Base-by-base conservation (phyloP, 2,888 invertebrate species). In the Ellobium chinense region DNA sequence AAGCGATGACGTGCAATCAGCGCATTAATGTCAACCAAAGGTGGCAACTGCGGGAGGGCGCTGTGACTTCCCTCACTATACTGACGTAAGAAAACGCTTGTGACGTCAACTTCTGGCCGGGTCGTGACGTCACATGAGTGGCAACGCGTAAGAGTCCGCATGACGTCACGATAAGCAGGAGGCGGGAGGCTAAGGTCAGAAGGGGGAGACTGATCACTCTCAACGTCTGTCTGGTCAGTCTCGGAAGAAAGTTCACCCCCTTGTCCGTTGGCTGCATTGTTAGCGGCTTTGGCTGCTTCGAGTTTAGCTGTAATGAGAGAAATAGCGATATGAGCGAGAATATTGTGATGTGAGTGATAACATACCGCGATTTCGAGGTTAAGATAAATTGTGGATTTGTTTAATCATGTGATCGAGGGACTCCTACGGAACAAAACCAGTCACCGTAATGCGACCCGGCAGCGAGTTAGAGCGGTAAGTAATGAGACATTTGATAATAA, bases 221-320 rank as follows among this genome's bases (percentile, higher is more conserved):
- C 46, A 1, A n/a, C 31, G 14, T 63, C 54, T 31, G 62, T 37
- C 62, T 60, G 36, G 18, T 54, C 65, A 54, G 75, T 60, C 5
- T 27, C 39, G 36, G 62, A 39, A 1, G 37, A 37, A 36, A 34
- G 37, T 9, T 60, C 60, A 14, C 24, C 9, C 7, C 0, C 7
- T 7, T 39, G 62, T 14, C 7, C 31, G 18, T n/a, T 29, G 5
- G 2, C 4, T 34, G 34, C 58, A 31, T 60, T 73, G 27, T 62
- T 74, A 27, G 37, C 60, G 4, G 75, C 75, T 34, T 75, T 75
- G 2, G 75, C 75, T 0, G 75, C 75, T 34, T 75, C 75, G 9
- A 75, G 65, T 65, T 65, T 75, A 1, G 75, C 75, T 75, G 65
- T 4, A 62, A 62, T 21, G 37, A 1, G 27, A 37, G 37, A 37